A percentile compares a stretch with the other conserved stretches of the same genome.
Conservation (phyloP, 2,113 vertebrate genomes). For the Psittacus erithacus region DNA sequence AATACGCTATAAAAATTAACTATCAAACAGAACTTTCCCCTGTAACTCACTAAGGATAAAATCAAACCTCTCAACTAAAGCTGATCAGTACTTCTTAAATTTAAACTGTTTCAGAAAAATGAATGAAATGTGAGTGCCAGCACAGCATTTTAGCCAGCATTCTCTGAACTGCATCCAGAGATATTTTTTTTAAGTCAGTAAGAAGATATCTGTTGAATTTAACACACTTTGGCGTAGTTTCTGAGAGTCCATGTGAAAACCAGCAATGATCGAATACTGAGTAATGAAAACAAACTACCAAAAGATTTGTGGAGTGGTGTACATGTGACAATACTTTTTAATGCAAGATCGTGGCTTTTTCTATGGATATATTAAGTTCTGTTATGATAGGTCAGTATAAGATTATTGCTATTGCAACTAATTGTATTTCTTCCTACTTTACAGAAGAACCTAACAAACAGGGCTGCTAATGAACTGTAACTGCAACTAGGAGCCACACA, state of each 20-base stretch:
- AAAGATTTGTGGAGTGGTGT: not conserved
- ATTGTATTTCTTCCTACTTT: not conserved
- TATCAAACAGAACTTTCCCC: not conserved
- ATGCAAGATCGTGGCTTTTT: not conserved
- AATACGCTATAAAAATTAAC: not conserved
- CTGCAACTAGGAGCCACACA: not conserved
- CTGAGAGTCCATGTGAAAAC: not conserved
- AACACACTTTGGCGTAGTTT: not conserved
- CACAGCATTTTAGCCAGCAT: not conserved
- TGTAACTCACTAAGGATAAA: not conserved
- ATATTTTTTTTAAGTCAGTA: not conserved
- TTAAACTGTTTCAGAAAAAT: not conserved
- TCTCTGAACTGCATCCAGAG: not conserved
- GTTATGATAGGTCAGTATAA: not conserved
- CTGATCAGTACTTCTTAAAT: not conserved
- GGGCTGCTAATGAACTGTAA: not conserved
- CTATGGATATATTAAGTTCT: not conserved
- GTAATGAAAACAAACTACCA: not conserved
- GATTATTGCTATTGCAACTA: not conserved
- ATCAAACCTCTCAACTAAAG: not conserved
- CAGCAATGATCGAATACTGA: not conserved
- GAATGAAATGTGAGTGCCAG: not conserved
- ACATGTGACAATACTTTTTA: not conserved
- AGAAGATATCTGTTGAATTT: not conserved
- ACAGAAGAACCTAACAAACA: not conserved